A percentile compares a stretch with the other conserved stretches of the same genome.
Conservation (phyloP, 2,113 vertebrate species). For the Chinchilla lanigera region DNA sequence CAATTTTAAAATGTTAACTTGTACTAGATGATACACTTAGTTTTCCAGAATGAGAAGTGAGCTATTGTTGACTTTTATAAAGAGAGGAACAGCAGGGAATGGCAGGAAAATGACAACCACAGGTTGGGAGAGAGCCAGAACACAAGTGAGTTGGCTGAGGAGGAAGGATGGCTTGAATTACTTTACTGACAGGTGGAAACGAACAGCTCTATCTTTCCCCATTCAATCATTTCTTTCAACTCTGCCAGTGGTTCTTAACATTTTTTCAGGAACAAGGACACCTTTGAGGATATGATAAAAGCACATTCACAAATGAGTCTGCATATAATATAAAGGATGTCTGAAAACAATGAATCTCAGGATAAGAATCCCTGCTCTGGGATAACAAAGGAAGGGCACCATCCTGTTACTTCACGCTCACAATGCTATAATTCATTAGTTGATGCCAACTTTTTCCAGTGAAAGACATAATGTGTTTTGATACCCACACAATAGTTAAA, state of each 20-base stretch:
- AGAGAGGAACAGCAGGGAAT: neutral
- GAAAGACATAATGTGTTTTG: neutral
- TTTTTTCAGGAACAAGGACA: constrained; percentile 47
- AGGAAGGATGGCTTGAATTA: neutral
- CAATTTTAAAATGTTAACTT: constrained; percentile 52
- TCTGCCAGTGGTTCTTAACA: neutral
- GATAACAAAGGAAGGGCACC: neutral
- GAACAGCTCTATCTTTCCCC: neutral
- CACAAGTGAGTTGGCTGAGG: neutral
- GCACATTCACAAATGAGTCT: neutral
- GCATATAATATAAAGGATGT: neutral
- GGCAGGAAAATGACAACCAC: constrained; percentile 36
- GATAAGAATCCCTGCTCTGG: neutral
- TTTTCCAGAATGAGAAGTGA: constrained; percentile 41
- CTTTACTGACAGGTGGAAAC: neutral
- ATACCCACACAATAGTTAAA: neutral
- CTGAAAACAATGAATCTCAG: neutral
- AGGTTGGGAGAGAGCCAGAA: constrained; percentile 31
- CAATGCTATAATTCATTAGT: neutral
- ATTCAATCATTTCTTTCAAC: constrained; percentile 48
- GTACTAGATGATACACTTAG: neutral
- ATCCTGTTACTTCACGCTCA: neutral
- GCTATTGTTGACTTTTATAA: neutral
- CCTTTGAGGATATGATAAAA: constrained; percentile 19
- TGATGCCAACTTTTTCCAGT: constrained; percentile 20